phyloP scores from a whole-genome alignment of 2,113 vertebrate species.

The Pollimyrus isidori region DNA sequence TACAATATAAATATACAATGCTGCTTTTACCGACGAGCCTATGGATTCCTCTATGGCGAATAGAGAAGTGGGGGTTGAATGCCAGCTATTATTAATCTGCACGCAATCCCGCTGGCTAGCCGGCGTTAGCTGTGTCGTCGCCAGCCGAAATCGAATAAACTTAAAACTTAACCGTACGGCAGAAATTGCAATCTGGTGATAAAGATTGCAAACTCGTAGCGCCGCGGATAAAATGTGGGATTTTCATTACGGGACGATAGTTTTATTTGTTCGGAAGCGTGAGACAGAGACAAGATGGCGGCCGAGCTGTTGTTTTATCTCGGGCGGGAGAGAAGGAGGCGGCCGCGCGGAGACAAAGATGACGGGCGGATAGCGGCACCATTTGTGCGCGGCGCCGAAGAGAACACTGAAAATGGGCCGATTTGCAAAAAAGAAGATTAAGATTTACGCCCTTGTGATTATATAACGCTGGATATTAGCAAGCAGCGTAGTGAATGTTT shows the following conservation, averaged over 20 bases:
- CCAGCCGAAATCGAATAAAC: neutral
- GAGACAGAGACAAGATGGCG: slow-evolving; percentile 11
- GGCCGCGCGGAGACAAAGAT: neutral
- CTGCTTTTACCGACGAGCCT: slow-evolving; percentile 40
- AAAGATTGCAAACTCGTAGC: slow-evolving; percentile 57
- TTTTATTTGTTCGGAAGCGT: neutral
- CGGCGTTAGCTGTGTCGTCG: neutral
- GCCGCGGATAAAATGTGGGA: slow-evolving; percentile 17
- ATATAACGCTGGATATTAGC: neutral
- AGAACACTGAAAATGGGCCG: neutral
- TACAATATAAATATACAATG: slow-evolving; percentile 49
- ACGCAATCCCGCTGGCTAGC: neutral
- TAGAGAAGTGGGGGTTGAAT: neutral
- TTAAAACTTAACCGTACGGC: neutral
- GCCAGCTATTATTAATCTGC: neutral
- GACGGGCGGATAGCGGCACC: neutral
- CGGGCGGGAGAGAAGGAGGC: neutral
- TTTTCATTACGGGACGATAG: neutral
- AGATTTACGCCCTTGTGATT: neutral
- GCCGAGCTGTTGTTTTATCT: slow-evolving; percentile 17
- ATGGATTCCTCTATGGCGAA: neutral
- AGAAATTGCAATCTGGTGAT: slow-evolving; percentile 57
- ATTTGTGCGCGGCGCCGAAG: neutral
- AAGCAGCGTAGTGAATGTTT: neutral
- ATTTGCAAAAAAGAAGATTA: neutral